phyloP scores from a whole-genome alignment of 2,113 vertebrate species.

The Prochilodus magdalenae region DNA sequence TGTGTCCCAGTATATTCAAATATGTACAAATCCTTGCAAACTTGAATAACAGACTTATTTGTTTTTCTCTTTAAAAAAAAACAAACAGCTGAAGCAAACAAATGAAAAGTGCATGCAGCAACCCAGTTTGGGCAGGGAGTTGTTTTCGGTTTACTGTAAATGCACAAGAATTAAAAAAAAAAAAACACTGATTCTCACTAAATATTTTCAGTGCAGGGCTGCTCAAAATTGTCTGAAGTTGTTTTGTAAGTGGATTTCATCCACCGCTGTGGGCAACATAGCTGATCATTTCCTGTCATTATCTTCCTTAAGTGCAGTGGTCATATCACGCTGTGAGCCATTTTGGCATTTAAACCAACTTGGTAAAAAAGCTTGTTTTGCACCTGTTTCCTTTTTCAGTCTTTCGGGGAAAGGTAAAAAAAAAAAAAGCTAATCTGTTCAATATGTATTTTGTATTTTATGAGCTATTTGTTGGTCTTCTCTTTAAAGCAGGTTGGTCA shows the following conservation, averaged over 20 bases:
- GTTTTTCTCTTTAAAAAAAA: not conserved
- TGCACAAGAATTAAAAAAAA: not conserved
- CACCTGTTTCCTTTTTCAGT: not conserved
- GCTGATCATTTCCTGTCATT: not conserved
- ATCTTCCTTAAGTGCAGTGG: not conserved
- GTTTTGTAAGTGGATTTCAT: not conserved
- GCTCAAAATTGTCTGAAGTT: not conserved
- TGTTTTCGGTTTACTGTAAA: not conserved
- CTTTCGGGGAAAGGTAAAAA: not conserved
- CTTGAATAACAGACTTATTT: not conserved
- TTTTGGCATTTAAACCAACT: not conserved
- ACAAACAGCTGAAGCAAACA: not conserved
- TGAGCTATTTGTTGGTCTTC: not conserved
- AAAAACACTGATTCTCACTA: not conserved
- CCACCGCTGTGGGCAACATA: not conserved
- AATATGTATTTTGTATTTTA: not conserved
- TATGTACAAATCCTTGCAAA: not conserved
- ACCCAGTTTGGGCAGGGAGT: not conserved
- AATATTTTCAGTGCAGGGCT: not conserved
- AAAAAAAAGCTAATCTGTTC: slow-evolving; percentile 3
- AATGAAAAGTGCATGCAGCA: not conserved
- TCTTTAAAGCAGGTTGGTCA: slow-evolving; percentile 5
- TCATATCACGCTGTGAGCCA: not conserved
- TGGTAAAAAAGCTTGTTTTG: not conserved
- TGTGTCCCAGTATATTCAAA: not conserved